phyloP scores from a whole-genome alignment of 2,113 vertebrate genomes.

The Passer domesticus region DNA sequence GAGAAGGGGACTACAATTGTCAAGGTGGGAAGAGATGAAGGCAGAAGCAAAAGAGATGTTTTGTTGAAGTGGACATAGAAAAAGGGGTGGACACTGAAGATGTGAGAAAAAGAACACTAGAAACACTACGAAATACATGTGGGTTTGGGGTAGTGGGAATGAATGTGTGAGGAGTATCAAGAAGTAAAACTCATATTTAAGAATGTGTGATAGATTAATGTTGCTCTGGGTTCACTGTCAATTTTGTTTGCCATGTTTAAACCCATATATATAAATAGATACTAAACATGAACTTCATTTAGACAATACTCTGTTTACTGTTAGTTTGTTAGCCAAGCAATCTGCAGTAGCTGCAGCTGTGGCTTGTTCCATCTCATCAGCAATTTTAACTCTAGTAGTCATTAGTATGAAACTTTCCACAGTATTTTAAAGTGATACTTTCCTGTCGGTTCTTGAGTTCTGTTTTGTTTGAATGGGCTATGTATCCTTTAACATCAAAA shows the following conservation, averaged over 20 bases:
- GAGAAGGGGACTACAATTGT: neutral
- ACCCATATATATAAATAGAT: neutral
- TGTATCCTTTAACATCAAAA: neutral
- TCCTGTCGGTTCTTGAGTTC: neutral
- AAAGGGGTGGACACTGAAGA: neutral
- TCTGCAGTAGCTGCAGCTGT: conserved; percentile 27
- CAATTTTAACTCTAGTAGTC: conserved; percentile 1
- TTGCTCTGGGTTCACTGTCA: neutral
- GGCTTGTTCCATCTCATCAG: neutral
- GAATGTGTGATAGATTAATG: neutral
- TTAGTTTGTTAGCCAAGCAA: conserved; percentile 12
- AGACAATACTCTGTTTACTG: conserved; percentile 2
- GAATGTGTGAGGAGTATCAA: neutral
- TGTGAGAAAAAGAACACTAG: neutral
- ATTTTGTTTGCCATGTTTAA: conserved; percentile 5
- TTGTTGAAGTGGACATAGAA: neutral
- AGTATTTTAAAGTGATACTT: neutral
- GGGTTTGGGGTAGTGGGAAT: neutral
- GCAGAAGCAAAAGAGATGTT: neutral
- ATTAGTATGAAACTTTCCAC: neutral
- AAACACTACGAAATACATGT: neutral
- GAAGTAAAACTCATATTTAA: neutral
- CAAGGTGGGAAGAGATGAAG: neutral
- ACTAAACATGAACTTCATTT: neutral
- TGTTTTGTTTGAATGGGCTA: neutral